Evolutionary conservation across 2,797 vertebrate species (phyloP).

Genomic region (Oreortyx pictus): DNA sequence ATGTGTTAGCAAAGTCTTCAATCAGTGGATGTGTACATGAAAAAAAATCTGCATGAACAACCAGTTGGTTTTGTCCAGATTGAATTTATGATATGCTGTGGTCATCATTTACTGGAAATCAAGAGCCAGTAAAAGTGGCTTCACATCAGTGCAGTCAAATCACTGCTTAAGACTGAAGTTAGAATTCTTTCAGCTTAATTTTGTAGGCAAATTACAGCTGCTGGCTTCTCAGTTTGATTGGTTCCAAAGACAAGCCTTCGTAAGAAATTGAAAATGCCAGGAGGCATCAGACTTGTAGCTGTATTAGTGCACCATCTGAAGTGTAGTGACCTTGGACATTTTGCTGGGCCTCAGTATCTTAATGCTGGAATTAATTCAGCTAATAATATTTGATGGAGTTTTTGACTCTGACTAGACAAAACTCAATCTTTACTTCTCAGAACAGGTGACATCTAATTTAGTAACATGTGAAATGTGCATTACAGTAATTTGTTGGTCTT

Average conservation of each 20-base stretch:
- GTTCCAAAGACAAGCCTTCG: constrained; percentile 41
- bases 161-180: constrained; percentile 26
- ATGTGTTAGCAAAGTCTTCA: neutral
- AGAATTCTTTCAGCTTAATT: constrained; percentile 28
- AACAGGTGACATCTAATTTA: constrained; percentile 18
- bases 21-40: neutral
- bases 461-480: neutral
- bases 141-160: constrained; percentile 57
- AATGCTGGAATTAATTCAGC: constrained; percentile 7
- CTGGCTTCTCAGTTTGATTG: constrained; percentile 43
- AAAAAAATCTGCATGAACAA: neutral
- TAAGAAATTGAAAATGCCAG: constrained; percentile 65
- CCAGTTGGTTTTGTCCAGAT: neutral
- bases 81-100: constrained; percentile 13
- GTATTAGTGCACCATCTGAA: constrained; percentile 59
- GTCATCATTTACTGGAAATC: constrained; percentile 10
- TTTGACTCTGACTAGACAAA: neutral
- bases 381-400: neutral
- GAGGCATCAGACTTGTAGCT: constrained; percentile 66
- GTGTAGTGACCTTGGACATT: constrained; percentile 43
- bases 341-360: constrained; percentile 3
- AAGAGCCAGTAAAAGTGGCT: constrained; percentile 27
- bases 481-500: neutral
- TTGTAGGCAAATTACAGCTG: constrained; percentile 16
- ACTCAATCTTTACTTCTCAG: neutral